Evolutionary conservation across 92 coral and sea anemone genomes (phyloP).

Genomic region (Phymanthus crucifer): DNA sequence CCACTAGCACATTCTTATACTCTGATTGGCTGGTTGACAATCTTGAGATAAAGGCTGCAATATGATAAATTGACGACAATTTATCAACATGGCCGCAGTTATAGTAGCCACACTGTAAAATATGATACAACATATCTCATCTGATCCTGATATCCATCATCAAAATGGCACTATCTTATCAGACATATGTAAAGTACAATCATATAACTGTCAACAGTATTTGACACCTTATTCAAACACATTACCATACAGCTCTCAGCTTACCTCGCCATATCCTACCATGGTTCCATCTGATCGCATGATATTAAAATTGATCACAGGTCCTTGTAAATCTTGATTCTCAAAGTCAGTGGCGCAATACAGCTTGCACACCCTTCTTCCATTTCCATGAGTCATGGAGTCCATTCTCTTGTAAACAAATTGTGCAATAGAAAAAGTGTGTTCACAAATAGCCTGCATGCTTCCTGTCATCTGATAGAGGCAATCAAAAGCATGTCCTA

Average conservation of each 20-base stretch:
- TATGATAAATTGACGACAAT: too few species aligned
- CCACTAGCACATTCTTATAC: too few species aligned
- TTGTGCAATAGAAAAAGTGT: conserved; percentile 81
- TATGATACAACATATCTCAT: too few species aligned
- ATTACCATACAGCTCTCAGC: neutral
- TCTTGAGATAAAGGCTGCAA: too few species aligned
- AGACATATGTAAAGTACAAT: too few species aligned
- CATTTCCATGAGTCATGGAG: conserved; percentile 72
- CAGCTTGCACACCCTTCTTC: conserved; percentile 55
- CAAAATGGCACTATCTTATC: too few species aligned
- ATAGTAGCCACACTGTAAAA: too few species aligned
- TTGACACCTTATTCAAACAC: neutral
- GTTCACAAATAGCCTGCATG: conserved; percentile 59
- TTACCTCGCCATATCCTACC: conserved; percentile 93
- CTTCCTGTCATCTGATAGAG: conserved; percentile 63
- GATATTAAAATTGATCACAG: conserved; percentile 84
- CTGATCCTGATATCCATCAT: too few species aligned
- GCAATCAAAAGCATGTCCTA: conserved; percentile 73
- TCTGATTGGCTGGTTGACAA: too few species aligned
- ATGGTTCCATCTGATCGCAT: conserved; percentile 77
- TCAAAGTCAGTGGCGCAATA: conserved; percentile 83
- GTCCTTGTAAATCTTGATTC: conserved; percentile 69
- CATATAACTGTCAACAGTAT: neutral
- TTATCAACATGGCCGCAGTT: too few species aligned
- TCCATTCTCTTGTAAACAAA: conserved; percentile 70